Base-by-base conservation (phyloP, 92 coral and sea anemone genomes). In the Micromussa lordhowensis region DNA sequence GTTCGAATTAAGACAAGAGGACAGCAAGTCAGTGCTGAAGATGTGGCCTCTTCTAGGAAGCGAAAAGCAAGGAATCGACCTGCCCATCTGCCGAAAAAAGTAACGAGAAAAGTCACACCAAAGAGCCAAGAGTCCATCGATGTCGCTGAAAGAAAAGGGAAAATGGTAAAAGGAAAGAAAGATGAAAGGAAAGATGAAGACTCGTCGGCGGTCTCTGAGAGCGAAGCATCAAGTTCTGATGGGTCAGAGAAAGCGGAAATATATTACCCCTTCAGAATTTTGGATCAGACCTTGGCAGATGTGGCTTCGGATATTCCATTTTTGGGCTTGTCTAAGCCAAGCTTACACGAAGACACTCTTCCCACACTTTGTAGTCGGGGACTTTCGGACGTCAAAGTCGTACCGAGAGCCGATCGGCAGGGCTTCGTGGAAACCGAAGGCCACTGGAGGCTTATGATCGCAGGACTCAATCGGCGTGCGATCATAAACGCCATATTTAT, bases 371-470 rank as follows among this genome's bases (percentile, higher is more conserved):
- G 92, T 49, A 85, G 87, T 78, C 90, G 68, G 71, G 90, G 68
- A 28, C 69, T 35, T n/a, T 18, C 78, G 81, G 86, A 80, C 51
- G 75, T 57, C 35, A 48, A 63, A 28, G 82, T 79, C 22, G 80
- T 90, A n/a, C 86, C 92, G 79, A 85, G 32, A 24, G 90, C 92
- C 53, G 85, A 90, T 77, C 85, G 90, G 54, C 86, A 90, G 73
- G 86, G 81, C 75, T 90, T 90, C 82, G 92, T 68, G 75, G 30
- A 26, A 5, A 11, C 86, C 66, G 85, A 72, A n/a, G 90, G 92
- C 19, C 80, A 90, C 82, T 90, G 92, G 95, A 91, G 95, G 81
- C 86, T 92, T 24, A 66, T 92, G 87, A 74, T 92, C 11, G 72
- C 87, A 4, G 95, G 93, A 18, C 76, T 89, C 61, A 89, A 92